Evolutionary conservation across 2,888 invertebrate species (phyloP), one percentile per base, ranked within the genome.

Genomic region (Tineola bisselliella): DNA sequence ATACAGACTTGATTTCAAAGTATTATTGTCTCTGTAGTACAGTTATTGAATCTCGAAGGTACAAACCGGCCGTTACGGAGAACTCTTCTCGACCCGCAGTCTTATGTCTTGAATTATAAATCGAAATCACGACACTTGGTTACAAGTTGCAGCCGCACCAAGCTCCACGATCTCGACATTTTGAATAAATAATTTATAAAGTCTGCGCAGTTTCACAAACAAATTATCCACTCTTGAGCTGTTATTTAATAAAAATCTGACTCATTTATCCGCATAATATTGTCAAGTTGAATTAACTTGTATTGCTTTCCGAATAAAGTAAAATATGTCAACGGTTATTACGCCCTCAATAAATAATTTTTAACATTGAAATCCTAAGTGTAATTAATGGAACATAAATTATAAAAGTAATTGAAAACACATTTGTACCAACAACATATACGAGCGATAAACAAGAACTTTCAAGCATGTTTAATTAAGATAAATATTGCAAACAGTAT

Each of bases 141-240:
- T 76, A 77, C 73, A 70, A 74, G 71, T 64, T 71, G 67, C 70
- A 70, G 71, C 65, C 71, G 67, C 70, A 70, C 69, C 70, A 68
- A 68, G 70, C 73, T 72, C 70, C 73, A 75, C 76, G 80, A 76
- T 74, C 76, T 71, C 76, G 72, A 74, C 74, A 73, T 75, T 69
- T 71, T 84, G 81, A 84, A 86, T 86, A 83, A 83, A 72, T 86
- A 82, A 84, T 82, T 77, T 81, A 79, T 78, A 79, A 76, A 78
- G 83, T 82, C 84, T 83, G 84, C 82, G 76, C 83, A 81, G 79
- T 82, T 83, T 83, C 81, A 81, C 84, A 81, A 82, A 86, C 82
- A 87, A 86, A 86, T 87, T 86, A 86, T 58, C 58, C 58, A 58
- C 58, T 58, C 18, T 56, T 58, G 58, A 33, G 15, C 15, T 33